phyloP scores from a whole-genome alignment of 1,140 invertebrate genomes.

The Lethrus apterus region DNA sequence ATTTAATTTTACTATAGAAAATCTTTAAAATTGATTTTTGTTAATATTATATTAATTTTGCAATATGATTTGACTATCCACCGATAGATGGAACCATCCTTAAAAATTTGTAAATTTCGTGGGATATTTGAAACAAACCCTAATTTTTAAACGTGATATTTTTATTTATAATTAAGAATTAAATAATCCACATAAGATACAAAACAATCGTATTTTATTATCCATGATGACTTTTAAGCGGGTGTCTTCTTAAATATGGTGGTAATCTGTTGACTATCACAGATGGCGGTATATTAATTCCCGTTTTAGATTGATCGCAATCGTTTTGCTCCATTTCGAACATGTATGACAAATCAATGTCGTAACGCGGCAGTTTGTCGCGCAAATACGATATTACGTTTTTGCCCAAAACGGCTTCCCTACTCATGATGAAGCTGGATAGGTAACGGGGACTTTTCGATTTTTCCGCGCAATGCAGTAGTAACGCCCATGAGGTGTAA shows the following conservation, averaged over 20 bases:
- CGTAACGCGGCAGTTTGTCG: constrained; percentile 61
- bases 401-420: constrained; percentile 49
- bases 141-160: no score
- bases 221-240: constrained; percentile 36
- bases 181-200: no score
- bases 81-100: no score
- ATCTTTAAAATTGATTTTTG: no score
- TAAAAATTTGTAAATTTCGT: no score
- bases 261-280: constrained; percentile 24
- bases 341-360: constrained; percentile 74
- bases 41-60: no score
- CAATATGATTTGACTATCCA: no score
- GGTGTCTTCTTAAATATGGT: constrained; percentile 29
- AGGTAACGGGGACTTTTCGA: constrained; percentile 69
- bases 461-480: constrained; percentile 81
- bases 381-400: constrained; percentile 50
- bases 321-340: constrained; percentile 69
- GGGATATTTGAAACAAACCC: no score
- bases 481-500: constrained; percentile 68
- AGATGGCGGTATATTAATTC: constrained; percentile 27
- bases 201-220: no score
- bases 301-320: constrained; percentile 42
- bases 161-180: no score
- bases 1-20: no score
- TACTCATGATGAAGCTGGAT: constrained; percentile 74